phyloP scores from a whole-genome alignment of 2,888 invertebrate genomes.

The Caenorhabditis angaria region DNA sequence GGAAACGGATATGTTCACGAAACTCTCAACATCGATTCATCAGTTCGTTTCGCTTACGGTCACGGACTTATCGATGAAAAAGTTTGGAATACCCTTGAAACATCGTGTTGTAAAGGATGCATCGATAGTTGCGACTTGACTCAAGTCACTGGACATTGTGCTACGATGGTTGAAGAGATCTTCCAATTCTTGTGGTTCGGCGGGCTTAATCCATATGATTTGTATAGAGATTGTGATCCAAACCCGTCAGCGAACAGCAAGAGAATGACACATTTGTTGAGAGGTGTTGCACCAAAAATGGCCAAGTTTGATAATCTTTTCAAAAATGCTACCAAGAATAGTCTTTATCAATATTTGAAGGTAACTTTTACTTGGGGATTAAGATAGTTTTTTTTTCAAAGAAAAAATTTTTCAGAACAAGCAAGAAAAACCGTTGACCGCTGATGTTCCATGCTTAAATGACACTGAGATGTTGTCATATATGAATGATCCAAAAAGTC shows the following conservation, averaged over 20 bases:
- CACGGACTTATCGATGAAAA: constrained; percentile 72
- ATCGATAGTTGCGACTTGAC: constrained; percentile 68
- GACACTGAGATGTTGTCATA: constrained; percentile 68
- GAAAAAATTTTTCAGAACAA: constrained; percentile 21
- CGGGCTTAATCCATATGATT: constrained; percentile 69
- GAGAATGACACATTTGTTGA: constrained; percentile 57
- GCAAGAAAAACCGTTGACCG: constrained; percentile 38
- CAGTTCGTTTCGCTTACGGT: constrained; percentile 70
- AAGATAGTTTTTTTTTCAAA: neutral
- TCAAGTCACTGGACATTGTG: constrained; percentile 56
- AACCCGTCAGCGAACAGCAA: constrained; percentile 65
- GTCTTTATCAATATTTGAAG: constrained; percentile 24
- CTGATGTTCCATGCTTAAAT: constrained; percentile 69
- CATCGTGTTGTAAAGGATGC: constrained; percentile 69
- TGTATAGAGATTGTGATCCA: constrained; percentile 67
- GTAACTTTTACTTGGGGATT: constrained; percentile 1
- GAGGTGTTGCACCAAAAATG: constrained; percentile 53
- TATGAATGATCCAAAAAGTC: constrained; percentile 65
- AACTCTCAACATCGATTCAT: constrained; percentile 71
- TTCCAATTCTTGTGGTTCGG: constrained; percentile 71
- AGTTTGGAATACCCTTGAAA: constrained; percentile 65
- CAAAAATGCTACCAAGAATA: constrained; percentile 28
- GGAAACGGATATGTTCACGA: constrained; percentile 72
- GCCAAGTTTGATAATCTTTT: constrained; percentile 27
- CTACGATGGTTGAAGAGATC: constrained; percentile 67